Base-by-base conservation (phyloP, 1,140 invertebrate species). In the Pentalonia nigronervosa region DNA sequence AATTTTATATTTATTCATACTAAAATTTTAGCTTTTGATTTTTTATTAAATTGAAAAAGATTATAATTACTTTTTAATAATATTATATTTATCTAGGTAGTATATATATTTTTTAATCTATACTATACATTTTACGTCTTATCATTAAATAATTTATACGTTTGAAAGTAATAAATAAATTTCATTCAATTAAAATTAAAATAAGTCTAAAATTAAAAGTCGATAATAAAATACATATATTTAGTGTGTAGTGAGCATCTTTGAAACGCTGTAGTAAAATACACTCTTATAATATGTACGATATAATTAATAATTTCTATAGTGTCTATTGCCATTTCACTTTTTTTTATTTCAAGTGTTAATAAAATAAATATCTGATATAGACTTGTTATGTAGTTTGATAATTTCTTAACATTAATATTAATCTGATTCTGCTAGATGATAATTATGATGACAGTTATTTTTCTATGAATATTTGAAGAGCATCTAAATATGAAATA, bases 361-460 rank as follows among this genome's bases (percentile, higher is more conserved):
- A 7, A n/a, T 30, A 7, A 87, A 34, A 48, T n/a, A 48, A 87
- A 47, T 47, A 34, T 87, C 30, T 47, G 17, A 8, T 87, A 48
- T 48, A 48, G 30, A 84, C 36, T 41, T 84, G 83, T 25, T 41
- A 25, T 45, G 20, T 53, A 34, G 14, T 23, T 89, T 89, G 36
- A 89, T 20, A 48, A 23, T 88, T 88, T 88, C 2, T 50, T 87
- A 47, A 87, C 23, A 86, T 2, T 48, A 7, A 88, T 45, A 45
- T 84, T 84, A 36, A 83, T 84, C 30, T 87, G 50, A 53, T 89
- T 36, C 41, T 89, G 34, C 3, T 34, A 21, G 87, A 89, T 88
- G 17, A 21, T 89, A 48, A 89, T 36, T 89, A 89, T 89, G 17
- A 53, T 89, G 47, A 53, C 48, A 53, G n/a, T 89, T 89, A 34